These are phyloP conservation scores for Cheilosia vernalis DNA, from an alignment of 2,888 invertebrate species.

Conservation along the genomic window DNA sequence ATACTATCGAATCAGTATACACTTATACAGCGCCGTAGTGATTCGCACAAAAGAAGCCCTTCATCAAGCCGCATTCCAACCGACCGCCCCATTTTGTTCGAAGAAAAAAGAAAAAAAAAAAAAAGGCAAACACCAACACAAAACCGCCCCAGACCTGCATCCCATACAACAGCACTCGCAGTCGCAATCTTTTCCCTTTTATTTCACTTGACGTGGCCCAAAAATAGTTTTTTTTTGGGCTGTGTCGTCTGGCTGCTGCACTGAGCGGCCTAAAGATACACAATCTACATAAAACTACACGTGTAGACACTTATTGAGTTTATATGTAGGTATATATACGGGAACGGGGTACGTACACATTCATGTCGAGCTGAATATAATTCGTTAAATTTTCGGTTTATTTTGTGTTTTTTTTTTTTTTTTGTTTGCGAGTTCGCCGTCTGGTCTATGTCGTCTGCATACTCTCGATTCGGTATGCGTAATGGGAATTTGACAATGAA, in stretches of 20 bases:
- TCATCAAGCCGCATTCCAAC: conserved; percentile 20
- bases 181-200: neutral
- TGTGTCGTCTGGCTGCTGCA: conserved; percentile 24
- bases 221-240: conserved; percentile 35
- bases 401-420: neutral
- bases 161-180: neutral
- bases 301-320: neutral
- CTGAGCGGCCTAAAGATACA: conserved; percentile 21
- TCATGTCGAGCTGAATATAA: conserved; percentile 1
- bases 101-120: neutral
- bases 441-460: conserved; percentile 65
- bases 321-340: neutral
- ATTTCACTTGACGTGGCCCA: conserved; percentile 23
- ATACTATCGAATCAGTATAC: neutral
- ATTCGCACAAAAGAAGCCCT: conserved; percentile 18
- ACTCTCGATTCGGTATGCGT: conserved; percentile 42
- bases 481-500: conserved; percentile 27
- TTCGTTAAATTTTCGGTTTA: no score
- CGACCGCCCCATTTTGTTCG: neutral
- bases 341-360: neutral
- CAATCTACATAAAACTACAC: neutral
- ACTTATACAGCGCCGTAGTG: neutral
- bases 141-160: conserved; percentile 36
- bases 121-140: neutral
- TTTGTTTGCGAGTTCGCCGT: conserved; percentile 62